Base-by-base conservation (phyloP, 2,888 invertebrate species). In the Oxycera nigricornis region DNA sequence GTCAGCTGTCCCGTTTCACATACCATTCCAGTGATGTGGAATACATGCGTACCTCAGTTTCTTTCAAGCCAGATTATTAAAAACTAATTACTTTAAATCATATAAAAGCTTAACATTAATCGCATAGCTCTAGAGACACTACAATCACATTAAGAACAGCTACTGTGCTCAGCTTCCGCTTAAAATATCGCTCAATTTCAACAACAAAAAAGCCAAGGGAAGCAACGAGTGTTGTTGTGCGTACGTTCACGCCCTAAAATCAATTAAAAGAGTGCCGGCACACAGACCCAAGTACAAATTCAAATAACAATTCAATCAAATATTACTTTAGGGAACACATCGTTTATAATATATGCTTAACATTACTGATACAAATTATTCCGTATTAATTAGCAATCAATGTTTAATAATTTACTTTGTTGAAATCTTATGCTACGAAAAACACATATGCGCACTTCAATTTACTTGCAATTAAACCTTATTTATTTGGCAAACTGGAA, bases 181-280 rank as follows among this genome's bases (percentile, higher is more conserved):
- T 46, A n/a, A 46, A 3, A 46, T n/a, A 46, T n/a, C 11, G 11
- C 11, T 46, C 14, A 14, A 46, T 46, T 46, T 46, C 11, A 17
- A 46, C 14, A 17, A n/a, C 17, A 46, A 9, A 46, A 46, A 61
- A 17, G 30, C n/a, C 35, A 24, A 65, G 41, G 65, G 65, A 65
- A 65, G 65, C 65, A 65, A 39, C 65, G 39, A 41, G 39, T 65
- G 65, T 65, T 65, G 65, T 65, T 65, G 65, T 65, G 65, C 30
- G 39, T 65, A 30, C 6, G 46, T 67, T 41, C 24, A 17, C 41
- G 28, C 39, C 26, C 11, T 26, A 24, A 46, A 39, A 46, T 67
- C 46, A 50, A 52, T 30, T 70, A 20, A 55, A 4, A 52, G 17
- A 68, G 50, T 22, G 68, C 68, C 20, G 6, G 24, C 41, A 67